phyloP scores from a whole-genome alignment of 2,113 vertebrate species.

The Balaeniceps rex region DNA sequence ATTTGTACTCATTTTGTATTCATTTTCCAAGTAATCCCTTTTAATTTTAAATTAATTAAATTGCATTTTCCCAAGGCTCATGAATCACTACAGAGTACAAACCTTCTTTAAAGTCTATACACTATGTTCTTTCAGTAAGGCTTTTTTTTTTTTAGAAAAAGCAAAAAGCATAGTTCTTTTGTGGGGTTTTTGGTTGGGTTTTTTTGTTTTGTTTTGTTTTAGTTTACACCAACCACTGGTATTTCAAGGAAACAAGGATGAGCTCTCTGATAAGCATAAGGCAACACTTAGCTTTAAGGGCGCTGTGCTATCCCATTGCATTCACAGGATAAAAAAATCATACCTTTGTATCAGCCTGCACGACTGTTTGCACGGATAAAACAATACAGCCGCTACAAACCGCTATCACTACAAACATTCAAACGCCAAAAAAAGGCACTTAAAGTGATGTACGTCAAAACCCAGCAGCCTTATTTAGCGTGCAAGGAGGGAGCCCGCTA shows the following conservation, averaged over 20 bases:
- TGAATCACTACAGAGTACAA: neutral
- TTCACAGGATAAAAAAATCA: neutral
- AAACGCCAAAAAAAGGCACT: too few species aligned
- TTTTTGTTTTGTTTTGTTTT: neutral
- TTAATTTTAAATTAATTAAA: neutral
- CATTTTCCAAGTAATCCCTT: neutral
- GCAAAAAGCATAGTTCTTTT: too few species aligned
- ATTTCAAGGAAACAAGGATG: neutral
- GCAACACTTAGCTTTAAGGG: neutral
- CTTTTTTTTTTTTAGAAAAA: neutral
- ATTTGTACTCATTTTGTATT: neutral
- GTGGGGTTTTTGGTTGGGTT: too few species aligned
- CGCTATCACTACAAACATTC: accelerated
- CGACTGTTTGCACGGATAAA: neutral
- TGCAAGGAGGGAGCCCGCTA: accelerated
- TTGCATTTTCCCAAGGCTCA: neutral
- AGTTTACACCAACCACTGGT: neutral
- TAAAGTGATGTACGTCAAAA: accelerated
- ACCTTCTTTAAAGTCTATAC: neutral
- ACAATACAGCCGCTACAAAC: neutral
- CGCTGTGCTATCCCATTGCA: accelerated
- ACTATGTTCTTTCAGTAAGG: neutral
- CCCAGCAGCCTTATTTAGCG: accelerated
- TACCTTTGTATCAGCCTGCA: too few species aligned
- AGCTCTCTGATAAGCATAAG: neutral